Conservation (phyloP, 1,140 invertebrate species). For the Pseudomyrmex gracilis region DNA sequence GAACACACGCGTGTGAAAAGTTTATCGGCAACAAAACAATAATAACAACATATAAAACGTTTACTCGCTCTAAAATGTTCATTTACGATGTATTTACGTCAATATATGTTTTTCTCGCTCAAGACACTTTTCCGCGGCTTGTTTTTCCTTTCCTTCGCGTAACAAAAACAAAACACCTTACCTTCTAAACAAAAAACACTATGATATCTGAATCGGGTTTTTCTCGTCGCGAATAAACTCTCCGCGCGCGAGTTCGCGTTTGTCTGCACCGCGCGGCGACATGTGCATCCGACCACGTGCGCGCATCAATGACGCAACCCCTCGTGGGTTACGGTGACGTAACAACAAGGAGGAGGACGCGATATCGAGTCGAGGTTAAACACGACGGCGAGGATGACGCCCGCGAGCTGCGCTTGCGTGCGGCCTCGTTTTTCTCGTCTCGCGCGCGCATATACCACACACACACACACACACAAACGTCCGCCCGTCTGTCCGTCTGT, state of each 20-base stretch:
- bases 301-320: slow-evolving; percentile 67
- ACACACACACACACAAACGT: not conserved
- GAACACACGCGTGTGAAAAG: not conserved
- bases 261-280: not conserved
- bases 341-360: slow-evolving; percentile 41
- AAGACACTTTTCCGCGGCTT: too few relatives aligned
- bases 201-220: not conserved
- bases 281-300: slow-evolving; percentile 61
- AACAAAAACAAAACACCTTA: too few relatives aligned
- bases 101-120: too few relatives aligned
- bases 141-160: not conserved
- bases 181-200: not conserved
- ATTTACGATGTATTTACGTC: too few relatives aligned
- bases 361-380: slow-evolving; percentile 66
- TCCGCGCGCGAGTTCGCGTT: not conserved
- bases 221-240: not conserved
- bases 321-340: slow-evolving; percentile 68
- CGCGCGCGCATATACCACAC: not conserved
- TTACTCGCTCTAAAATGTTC: too few relatives aligned
- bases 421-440: slow-evolving; percentile 60
- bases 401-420: slow-evolving; percentile 70
- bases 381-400: slow-evolving; percentile 39
- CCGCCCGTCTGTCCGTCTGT: not conserved
- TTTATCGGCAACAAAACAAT: too few relatives aligned
- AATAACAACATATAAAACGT: too few relatives aligned